phyloP scores from a whole-genome alignment of 2,888 invertebrate genomes.

The Eugnorisma glareosa region DNA sequence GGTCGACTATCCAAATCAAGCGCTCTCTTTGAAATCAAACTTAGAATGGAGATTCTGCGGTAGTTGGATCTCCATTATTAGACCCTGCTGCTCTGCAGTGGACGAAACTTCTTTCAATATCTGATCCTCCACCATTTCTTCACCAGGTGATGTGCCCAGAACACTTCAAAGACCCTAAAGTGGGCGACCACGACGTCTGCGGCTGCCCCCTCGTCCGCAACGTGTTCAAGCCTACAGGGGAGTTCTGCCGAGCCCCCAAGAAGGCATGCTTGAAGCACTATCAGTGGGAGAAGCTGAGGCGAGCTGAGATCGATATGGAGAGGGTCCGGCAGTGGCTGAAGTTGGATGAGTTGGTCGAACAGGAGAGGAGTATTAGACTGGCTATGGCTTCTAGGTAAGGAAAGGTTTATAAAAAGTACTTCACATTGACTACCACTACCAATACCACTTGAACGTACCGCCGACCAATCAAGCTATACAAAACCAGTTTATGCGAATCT shows the following conservation, averaged over 20 bases:
- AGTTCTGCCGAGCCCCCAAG: slow-evolving; percentile 96
- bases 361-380: slow-evolving; percentile 96
- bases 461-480: too few relatives aligned
- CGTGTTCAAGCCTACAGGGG: slow-evolving; percentile 95
- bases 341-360: slow-evolving; percentile 97
- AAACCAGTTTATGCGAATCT: too few relatives aligned
- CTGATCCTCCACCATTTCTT: background rate
- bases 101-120: background rate
- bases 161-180: slow-evolving; percentile 98
- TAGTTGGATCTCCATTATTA: too few relatives aligned
- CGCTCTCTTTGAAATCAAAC: too few relatives aligned
- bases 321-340: slow-evolving; percentile 97
- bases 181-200: slow-evolving; percentile 96
- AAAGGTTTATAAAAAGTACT: background rate
- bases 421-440: too few relatives aligned
- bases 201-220: slow-evolving; percentile 97
- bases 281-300: slow-evolving; percentile 98
- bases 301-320: slow-evolving; percentile 99
- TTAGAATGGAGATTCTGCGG: too few relatives aligned
- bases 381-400: slow-evolving; percentile 90
- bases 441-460: too few relatives aligned
- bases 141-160: slow-evolving; percentile 97
- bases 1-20: too few relatives aligned
- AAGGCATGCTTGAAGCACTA: slow-evolving; percentile 97
- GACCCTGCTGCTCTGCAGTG: background rate